Evolutionary conservation across 1,140 invertebrate species (phyloP).

Genomic region (Trachelipus rathkii): DNA sequence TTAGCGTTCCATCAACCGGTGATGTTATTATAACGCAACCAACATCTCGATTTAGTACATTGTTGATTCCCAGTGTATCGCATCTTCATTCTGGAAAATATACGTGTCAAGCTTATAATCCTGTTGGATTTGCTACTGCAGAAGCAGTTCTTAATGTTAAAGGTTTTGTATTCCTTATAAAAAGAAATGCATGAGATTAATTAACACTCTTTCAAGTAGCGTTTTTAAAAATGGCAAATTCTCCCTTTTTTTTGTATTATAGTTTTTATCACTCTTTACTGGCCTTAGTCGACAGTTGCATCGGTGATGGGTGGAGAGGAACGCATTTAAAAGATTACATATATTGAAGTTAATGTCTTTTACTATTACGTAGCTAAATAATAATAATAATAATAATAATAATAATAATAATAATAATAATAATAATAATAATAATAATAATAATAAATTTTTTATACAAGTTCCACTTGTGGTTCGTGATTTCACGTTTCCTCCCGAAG

Average conservation of each 20-base stretch:
- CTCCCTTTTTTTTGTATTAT: background rate
- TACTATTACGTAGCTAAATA: background rate
- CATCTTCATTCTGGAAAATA: slow-evolving; percentile 22
- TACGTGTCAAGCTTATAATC: slow-evolving; percentile 19
- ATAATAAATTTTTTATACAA: background rate
- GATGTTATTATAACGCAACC: slow-evolving; percentile 6
- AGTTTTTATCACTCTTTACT: too few species aligned
- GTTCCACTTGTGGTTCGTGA: slow-evolving; percentile 39
- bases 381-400: too few species aligned
- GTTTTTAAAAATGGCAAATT: background rate
- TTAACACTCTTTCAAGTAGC: too few species aligned
- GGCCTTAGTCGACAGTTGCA: too few species aligned
- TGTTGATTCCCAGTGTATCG: slow-evolving; percentile 14
- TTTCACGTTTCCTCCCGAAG: slow-evolving; percentile 41
- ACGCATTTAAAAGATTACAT: background rate
- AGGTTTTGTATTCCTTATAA: background rate
- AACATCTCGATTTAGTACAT: slow-evolving; percentile 1
- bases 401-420: too few species aligned
- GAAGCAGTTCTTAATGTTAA: background rate
- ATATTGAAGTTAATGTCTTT: background rate
- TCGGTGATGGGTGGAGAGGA: too few species aligned
- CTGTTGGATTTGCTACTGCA: slow-evolving; percentile 2
- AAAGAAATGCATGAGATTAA: too few species aligned
- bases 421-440: too few species aligned
- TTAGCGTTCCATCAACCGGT: background rate